Evolutionary conservation across 2,888 invertebrate species (phyloP).

Genomic region (Leptinotarsa haldemani): DNA sequence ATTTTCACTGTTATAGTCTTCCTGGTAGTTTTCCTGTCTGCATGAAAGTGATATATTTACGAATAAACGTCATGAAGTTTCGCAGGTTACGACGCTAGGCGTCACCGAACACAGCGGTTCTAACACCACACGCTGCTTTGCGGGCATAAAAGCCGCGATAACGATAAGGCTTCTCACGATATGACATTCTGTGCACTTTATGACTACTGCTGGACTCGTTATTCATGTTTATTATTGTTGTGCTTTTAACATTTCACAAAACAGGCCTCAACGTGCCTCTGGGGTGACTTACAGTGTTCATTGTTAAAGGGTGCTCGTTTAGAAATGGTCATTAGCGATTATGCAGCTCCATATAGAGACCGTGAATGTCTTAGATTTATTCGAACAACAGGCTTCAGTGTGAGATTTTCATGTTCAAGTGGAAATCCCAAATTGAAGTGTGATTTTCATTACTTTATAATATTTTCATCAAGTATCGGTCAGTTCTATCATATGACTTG

Average conservation of each 20-base stretch:
- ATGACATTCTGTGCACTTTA: conserved; percentile 66
- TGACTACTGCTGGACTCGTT: conserved; percentile 62
- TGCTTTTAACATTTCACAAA: conserved; percentile 39
- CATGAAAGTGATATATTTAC: conserved; percentile 43
- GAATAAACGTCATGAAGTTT: conserved; percentile 39
- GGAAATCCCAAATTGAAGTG: too few relatives aligned
- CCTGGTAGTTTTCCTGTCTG: conserved; percentile 39
- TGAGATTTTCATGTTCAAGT: too few relatives aligned
- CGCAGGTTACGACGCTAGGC: conserved; percentile 40
- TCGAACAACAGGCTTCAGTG: too few relatives aligned
- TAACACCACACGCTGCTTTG: conserved; percentile 53
- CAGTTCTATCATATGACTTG: too few relatives aligned
- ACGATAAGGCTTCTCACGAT: conserved; percentile 65
- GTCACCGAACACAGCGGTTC: conserved; percentile 40
- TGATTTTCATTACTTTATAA: too few relatives aligned
- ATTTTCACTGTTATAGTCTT: conserved; percentile 44
- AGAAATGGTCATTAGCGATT: neutral
- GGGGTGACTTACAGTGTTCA: neutral
- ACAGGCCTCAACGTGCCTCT: neutral
- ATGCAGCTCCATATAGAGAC: neutral
- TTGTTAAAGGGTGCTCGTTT: neutral
- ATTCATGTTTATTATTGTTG: conserved; percentile 58
- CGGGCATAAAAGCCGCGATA: conserved; percentile 61
- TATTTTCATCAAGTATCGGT: too few relatives aligned
- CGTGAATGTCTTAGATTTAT: neutral